phyloP scores from a whole-genome alignment of 2,797 vertebrate species.

The Acipenser transmontanus region DNA sequence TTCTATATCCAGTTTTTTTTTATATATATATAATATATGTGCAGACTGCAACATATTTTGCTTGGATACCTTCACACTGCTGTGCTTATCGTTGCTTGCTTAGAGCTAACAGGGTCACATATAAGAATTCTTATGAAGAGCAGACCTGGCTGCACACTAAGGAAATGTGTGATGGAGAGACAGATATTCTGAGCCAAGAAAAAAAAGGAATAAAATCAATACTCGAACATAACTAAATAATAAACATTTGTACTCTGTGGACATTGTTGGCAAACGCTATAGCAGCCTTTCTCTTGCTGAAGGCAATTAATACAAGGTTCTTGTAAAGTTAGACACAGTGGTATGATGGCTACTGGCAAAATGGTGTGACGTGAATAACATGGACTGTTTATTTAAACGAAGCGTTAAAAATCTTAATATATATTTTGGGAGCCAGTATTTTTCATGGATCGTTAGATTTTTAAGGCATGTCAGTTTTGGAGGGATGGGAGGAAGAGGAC shows the following conservation, averaged over 20 bases:
- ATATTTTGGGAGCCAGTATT: slow-evolving; percentile 26
- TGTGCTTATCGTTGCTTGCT: slow-evolving; percentile 47
- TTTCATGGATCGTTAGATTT: slow-evolving; percentile 38
- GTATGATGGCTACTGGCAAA: slow-evolving; percentile 32
- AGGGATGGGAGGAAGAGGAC: slow-evolving; percentile 3
- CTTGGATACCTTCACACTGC: slow-evolving; percentile 44
- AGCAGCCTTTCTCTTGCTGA: slow-evolving; percentile 31
- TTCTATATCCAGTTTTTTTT: slow-evolving; percentile 38
- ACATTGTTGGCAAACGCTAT: slow-evolving; percentile 32
- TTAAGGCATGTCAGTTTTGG: slow-evolving; percentile 22
- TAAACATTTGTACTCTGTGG: slow-evolving; percentile 44
- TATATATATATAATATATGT: slow-evolving; percentile 44
- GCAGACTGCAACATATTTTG: slow-evolving; percentile 42
- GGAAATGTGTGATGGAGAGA: slow-evolving; percentile 22
- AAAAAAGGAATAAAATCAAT: slow-evolving; percentile 50
- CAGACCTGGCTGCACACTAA: slow-evolving; percentile 33
- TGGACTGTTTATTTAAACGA: slow-evolving; percentile 50
- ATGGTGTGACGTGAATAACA: slow-evolving; percentile 30
- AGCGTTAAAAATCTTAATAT: slow-evolving; percentile 22
- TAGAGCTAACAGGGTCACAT: slow-evolving; percentile 35
- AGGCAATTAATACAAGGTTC: slow-evolving; percentile 44
- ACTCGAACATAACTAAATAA: slow-evolving; percentile 49
- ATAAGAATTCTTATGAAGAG: slow-evolving; percentile 25
- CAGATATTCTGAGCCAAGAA: slow-evolving; percentile 30
- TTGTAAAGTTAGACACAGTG: slow-evolving; percentile 33